These are phyloP conservation scores for Danionella dracula DNA, from an alignment of 2,797 vertebrate species.

Conservation along the genomic window DNA sequence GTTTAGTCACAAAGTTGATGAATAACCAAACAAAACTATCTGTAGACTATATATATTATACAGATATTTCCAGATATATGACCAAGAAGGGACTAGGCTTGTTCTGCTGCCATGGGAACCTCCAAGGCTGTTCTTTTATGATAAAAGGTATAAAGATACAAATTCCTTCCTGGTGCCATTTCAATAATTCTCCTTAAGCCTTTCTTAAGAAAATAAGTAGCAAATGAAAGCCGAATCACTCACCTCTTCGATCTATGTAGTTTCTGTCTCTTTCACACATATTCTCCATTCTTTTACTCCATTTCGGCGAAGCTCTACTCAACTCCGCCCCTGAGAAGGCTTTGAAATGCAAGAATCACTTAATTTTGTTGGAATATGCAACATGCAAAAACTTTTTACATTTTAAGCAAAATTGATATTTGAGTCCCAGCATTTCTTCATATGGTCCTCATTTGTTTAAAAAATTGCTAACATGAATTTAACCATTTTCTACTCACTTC, in stretches of 20 bases:
- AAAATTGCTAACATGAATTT: no score
- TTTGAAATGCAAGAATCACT: conserved; percentile 17
- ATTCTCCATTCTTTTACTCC: no score
- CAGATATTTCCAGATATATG: no score
- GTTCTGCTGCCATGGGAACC: no score
- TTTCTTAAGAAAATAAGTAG: neutral
- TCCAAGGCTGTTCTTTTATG: no score
- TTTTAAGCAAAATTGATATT: neutral
- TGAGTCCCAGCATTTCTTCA: neutral
- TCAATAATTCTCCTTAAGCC: neutral
- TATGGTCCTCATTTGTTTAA: neutral
- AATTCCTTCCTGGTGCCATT: no score
- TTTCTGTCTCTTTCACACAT: neutral
- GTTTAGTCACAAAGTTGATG: no score
- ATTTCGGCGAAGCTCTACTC: neutral
- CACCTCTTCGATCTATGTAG: neutral
- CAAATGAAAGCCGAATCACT: neutral
- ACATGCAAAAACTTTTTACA: conserved; percentile 5
- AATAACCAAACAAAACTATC: no score
- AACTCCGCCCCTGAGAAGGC: neutral
- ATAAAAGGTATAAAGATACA: no score
- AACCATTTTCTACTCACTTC: no score
- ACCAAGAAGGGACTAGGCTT: no score
- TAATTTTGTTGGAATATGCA: neutral
- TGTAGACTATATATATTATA: no score